Base-by-base conservation (phyloP, 2,888 invertebrate genomes). In the Nomada fabriciana region DNA sequence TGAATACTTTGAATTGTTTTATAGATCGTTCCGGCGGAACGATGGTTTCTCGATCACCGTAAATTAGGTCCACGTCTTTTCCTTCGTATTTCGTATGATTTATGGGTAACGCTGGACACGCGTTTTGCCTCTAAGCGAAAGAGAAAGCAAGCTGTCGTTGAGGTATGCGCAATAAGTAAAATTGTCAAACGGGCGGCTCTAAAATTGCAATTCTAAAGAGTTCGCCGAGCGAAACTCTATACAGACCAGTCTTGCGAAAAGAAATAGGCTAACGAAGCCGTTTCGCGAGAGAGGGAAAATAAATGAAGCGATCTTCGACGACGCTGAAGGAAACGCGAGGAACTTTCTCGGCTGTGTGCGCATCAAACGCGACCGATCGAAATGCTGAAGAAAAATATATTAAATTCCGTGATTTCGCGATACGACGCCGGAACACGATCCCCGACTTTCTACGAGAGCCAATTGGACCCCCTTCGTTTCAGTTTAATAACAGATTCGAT, bases 371-470 rank as follows among this genome's bases (percentile, higher is more conserved):
- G 23, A 25, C 25, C 1, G 47, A 20, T 20, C 60, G 47, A 52
- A 75, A 60, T 43, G 52, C 42, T 67, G n/a, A 55, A n/a, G 67
- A 57, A 61, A 68, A 47, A 47, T 3, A 47, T 68, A 63, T 72
- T 79, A 68, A 79, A 79, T 60, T 55, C 59, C 25, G 72, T 68
- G 80, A 80, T 77, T 52, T 57, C 7, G 71, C 78, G 43, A 42
- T 43, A 70, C 59, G 29, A 2, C 25, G 9, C 29, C 23, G 59
- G 9, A 20, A 42, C 13, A 13, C 9, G 23, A 64, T 23, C 67
- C 4, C 15, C 13, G 11, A 60, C 80, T 80, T 65, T 81, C 72
- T 68, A 67, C 61, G 50, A 50, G 29, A n/a, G 43, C 53, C 43
- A 61, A 68, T 57, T 64, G 43, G 47, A 55, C 9, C 72, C 20